A percentile compares a stretch with the other conserved stretches of the same genome.
Evolutionary conservation across 2,797 vertebrate species (phyloP).

Genomic region (Macropus fuliginosus): DNA sequence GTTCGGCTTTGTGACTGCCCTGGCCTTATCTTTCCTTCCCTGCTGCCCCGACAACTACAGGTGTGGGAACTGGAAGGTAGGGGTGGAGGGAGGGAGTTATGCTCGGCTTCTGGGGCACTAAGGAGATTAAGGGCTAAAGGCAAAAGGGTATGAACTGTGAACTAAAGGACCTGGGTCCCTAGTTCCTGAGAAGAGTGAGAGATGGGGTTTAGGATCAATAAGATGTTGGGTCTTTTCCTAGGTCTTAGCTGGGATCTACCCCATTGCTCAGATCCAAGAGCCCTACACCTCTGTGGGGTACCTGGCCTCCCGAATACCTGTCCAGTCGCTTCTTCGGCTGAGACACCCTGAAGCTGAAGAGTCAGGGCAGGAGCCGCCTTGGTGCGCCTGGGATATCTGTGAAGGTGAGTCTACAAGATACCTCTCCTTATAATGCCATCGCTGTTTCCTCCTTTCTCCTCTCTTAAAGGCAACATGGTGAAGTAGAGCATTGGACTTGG

Average conservation of each 20-base stretch:
- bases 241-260: slow-evolving; percentile 94
- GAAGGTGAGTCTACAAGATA: slow-evolving; percentile 86
- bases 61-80: slow-evolving; percentile 76
- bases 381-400: slow-evolving; percentile 96
- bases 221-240: slow-evolving; percentile 68
- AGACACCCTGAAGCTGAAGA: slow-evolving; percentile 85
- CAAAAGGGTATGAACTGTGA: neutral
- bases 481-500: neutral
- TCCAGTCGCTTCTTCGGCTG: slow-evolving; percentile 89
- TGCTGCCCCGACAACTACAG: slow-evolving; percentile 91
- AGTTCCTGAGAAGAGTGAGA: neutral
- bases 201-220: too few relatives aligned
- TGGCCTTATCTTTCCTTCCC: slow-evolving; percentile 93
- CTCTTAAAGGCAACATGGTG: neutral
- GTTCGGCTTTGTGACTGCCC: slow-evolving; percentile 97
- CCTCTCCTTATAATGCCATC: neutral
- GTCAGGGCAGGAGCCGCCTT: slow-evolving; percentile 78
- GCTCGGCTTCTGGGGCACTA: neutral
- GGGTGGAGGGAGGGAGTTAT: neutral
- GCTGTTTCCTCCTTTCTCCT: neutral
- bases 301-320: slow-evolving; percentile 89
- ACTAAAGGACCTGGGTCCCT: neutral
- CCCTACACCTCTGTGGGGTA: slow-evolving; percentile 94
- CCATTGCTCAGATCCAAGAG: slow-evolving; percentile 94
- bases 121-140: neutral